Evolutionary conservation across 2,888 invertebrate species (phyloP).

Genomic region (Ophioninae sp.): DNA sequence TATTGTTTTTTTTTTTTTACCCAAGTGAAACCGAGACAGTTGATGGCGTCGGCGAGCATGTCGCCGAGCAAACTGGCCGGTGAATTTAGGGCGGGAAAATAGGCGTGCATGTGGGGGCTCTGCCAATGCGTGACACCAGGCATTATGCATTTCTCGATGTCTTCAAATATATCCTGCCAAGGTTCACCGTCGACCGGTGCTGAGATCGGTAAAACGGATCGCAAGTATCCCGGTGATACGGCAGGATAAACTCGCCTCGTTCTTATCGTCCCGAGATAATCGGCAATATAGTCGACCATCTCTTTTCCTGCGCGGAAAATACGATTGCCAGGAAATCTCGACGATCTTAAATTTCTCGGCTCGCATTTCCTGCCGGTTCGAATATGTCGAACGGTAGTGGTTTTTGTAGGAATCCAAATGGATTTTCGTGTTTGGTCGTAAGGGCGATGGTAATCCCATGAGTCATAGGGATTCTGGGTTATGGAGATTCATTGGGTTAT

Average conservation of each 20-base stretch:
- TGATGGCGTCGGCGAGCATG: conserved; percentile 97
- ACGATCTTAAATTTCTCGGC: too few species aligned
- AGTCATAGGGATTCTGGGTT: too few species aligned
- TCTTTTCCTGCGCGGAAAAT: conserved; percentile 89
- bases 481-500: too few species aligned
- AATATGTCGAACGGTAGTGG: too few species aligned
- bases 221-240: conserved; percentile 96
- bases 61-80: conserved; percentile 97
- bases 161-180: conserved; percentile 95
- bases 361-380: too few species aligned
- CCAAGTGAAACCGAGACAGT: conserved; percentile 98
- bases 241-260: conserved; percentile 95
- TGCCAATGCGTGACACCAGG: conserved; percentile 99
- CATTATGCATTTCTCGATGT: conserved; percentile 97
- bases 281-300: conserved; percentile 99
- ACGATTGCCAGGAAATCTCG: too few species aligned
- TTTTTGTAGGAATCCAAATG: too few species aligned
- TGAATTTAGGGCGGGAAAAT: conserved; percentile 97
- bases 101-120: conserved; percentile 98
- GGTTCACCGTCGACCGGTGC: conserved; percentile 94
- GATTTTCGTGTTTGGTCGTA: too few species aligned
- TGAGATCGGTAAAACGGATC: conserved; percentile 90
- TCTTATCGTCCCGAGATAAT: conserved; percentile 96
- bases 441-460: too few species aligned
- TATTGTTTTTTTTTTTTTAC: conserved; percentile 83